Base-by-base conservation (phyloP, 2,113 vertebrate genomes). In the Bothrops jararaca region DNA sequence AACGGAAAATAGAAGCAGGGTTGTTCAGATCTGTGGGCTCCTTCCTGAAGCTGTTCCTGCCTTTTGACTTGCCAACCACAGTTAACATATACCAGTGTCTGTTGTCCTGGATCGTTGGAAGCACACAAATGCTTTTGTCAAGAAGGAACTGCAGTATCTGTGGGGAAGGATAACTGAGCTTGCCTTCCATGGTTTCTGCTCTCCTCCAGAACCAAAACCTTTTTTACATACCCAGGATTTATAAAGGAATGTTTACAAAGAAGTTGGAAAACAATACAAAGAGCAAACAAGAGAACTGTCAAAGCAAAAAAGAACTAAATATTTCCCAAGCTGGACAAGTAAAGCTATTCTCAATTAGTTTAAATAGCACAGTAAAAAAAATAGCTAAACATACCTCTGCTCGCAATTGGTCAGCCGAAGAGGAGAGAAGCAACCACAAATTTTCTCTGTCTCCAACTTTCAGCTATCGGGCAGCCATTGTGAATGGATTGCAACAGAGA, bases 211-310 rank as follows among this genome's bases (percentile, higher is more conserved):
- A 97, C 96, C 97, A 98, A 94, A 97, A 98, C 98, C 98, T 98
- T 95, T 98, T 97, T 96, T 98, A 98, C 97, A 97, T 99, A 97
- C 96, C 98, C 97, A 99, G 99, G 98, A 98, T 99, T 98, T 99
- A 97, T 97, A 99, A 99, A 99, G 99, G 99, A 99, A 99, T 99
- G 99, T 99, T 99, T 98, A 99, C 99, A 99, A 99, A 99, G 99
- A 99, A 99, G 99, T 96, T 96, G 98, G 99, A 98, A 96, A 98
- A 98, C 97, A 98, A 98, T 97, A 98, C 98, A 94, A 99, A 98
- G 98, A 99, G 98, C 97, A 99, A 98, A 80, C 34, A 80, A 98
- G 98, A 99, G 93, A 98, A 97, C 97, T 97, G 94, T 93, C 98
- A 98, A 96, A 98, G 97, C 96, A 98, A 97, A 98, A 98, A 98